A percentile compares a stretch with the other conserved stretches of the same genome.
Conservation (phyloP, 2,888 invertebrate species). For the Anarsia innoxiella region DNA sequence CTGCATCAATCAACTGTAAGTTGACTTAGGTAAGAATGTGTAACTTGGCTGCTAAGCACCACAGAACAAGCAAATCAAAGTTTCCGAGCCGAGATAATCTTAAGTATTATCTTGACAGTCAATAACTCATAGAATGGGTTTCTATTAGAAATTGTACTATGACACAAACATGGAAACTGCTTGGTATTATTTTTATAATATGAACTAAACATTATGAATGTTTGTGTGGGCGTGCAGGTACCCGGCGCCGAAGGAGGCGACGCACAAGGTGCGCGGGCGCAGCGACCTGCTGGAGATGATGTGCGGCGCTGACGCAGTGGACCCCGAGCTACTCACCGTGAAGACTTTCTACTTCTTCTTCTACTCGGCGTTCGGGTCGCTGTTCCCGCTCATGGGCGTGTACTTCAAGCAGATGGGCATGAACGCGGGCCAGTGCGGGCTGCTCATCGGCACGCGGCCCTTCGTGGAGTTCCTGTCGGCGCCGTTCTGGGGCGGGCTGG, state of each 20-base stretch:
- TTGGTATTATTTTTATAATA: too few species aligned
- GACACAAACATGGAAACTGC: background rate
- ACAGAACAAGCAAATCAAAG: too few species aligned
- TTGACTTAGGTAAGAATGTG: too few species aligned
- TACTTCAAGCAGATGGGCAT: conserved; percentile 99
- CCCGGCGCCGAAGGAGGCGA: conserved; percentile 90
- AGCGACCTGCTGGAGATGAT: conserved; percentile 89
- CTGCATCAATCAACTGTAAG: too few species aligned
- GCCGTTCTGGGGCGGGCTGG: conserved; percentile 98
- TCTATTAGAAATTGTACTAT: background rate
- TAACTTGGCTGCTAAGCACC: background rate
- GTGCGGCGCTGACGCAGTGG: conserved; percentile 85
- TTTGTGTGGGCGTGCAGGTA: conserved; percentile 68
- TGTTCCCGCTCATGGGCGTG: conserved; percentile 98
- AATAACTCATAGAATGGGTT: background rate
- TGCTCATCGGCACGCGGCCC: conserved; percentile 95
- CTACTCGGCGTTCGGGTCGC: conserved; percentile 98
- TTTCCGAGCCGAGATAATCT: background rate
- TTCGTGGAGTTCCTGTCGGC: conserved; percentile 98
- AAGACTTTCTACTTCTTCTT: conserved; percentile 99
- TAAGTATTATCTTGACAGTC: too few species aligned
- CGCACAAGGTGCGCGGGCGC: conserved; percentile 91
- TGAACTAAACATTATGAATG: background rate
- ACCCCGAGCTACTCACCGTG: conserved; percentile 93
- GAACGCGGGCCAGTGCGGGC: conserved; percentile 96